phyloP scores from a whole-genome alignment of 1,140 invertebrate genomes.

The Conus ventricosus region DNA sequence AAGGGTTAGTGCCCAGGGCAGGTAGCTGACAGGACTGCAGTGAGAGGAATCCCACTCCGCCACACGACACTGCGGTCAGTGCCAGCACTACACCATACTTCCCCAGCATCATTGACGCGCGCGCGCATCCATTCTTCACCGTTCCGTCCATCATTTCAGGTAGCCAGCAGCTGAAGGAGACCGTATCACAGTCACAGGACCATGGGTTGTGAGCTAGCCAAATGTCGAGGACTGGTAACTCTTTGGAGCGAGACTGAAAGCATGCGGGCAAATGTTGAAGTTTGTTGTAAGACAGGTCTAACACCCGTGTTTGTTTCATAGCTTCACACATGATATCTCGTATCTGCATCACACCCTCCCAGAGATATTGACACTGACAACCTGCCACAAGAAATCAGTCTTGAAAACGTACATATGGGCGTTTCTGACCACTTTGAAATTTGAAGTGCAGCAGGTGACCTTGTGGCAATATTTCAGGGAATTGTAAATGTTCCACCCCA shows the following conservation, averaged over 20 bases:
- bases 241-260: not conserved
- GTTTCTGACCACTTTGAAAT: not conserved
- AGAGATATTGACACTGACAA: slow-evolving; percentile 17
- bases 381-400: not conserved
- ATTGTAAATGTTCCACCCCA: not conserved
- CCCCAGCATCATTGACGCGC: not conserved
- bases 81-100: not conserved
- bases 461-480: not conserved
- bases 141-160: not conserved
- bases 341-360: not conserved
- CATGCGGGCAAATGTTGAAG: slow-evolving; percentile 17
- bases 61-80: not conserved
- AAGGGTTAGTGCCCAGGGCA: slow-evolving; percentile 4
- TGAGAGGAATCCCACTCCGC: slow-evolving; percentile 2
- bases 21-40: slow-evolving; percentile 4
- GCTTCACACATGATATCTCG: slow-evolving; percentile 19
- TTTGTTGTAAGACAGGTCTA: slow-evolving; percentile 34
- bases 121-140: not conserved
- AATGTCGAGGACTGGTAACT: not conserved
- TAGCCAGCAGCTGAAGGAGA: slow-evolving; percentile 18
- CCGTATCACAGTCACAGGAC: slow-evolving; percentile 27
- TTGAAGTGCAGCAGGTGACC: not conserved
- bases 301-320: not conserved
- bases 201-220: slow-evolving; percentile 30
- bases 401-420: not conserved